Conservation (phyloP, 35 echinoderm and acorn worm genomes). For the Nesometra sesokonis region DNA sequence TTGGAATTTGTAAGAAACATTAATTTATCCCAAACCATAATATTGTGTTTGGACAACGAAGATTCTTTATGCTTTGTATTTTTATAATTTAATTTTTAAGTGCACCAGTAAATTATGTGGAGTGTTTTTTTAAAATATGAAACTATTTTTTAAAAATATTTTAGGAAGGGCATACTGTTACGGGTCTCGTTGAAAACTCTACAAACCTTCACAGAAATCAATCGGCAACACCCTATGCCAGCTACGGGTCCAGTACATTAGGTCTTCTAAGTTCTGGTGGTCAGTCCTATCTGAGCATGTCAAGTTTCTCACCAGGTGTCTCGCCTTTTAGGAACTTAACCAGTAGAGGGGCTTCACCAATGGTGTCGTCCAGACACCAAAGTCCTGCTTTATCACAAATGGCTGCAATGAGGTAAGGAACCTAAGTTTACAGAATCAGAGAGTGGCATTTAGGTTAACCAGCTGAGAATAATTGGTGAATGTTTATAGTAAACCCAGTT, state of each 20-base stretch:
- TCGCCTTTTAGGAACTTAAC: constrained; percentile 47
- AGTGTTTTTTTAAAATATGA: not conserved
- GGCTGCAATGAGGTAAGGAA: constrained; percentile 32
- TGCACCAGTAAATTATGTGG: no score
- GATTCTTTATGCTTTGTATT: no score
- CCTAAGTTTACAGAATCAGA: no score
- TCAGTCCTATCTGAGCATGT: constrained; percentile 69
- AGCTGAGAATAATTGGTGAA: no score
- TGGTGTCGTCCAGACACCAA: constrained; percentile 53
- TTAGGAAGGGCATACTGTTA: not conserved
- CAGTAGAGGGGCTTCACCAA: constrained; percentile 48
- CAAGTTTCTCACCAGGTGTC: constrained; percentile 43
- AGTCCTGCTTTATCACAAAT: constrained; percentile 57
- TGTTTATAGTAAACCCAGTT: no score
- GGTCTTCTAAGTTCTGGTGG: constrained; percentile 74
- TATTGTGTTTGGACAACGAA: no score
- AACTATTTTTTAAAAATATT: constrained; percentile 6
- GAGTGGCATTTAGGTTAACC: no score
- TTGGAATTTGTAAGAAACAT: no score
- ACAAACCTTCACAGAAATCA: not conserved
- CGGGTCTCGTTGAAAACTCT: not conserved
- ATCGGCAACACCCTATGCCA: constrained; percentile 47
- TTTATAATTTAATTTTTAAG: no score
- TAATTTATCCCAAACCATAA: no score
- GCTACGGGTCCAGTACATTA: constrained; percentile 47